These are phyloP conservation scores for Lycocerus yunnanus DNA, from an alignment of 2,888 invertebrate genomes.

Conservation along the genomic window DNA sequence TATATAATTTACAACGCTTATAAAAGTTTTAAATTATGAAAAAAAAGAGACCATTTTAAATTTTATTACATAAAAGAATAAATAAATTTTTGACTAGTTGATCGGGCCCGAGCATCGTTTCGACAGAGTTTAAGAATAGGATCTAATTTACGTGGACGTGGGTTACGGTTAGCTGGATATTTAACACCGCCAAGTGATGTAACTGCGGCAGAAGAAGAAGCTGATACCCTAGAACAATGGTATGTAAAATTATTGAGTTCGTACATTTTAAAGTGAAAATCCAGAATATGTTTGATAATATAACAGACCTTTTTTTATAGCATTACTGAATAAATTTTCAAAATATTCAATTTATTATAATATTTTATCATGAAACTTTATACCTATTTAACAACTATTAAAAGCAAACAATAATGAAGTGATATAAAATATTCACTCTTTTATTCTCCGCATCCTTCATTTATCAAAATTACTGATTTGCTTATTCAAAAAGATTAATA, in stretches of 20 bases:
- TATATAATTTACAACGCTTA: not conserved
- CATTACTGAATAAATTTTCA: not conserved
- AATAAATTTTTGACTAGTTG: slow-evolving; percentile 55
- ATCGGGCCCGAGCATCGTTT: slow-evolving; percentile 69
- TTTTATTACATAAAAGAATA: not conserved
- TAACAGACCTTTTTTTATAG: too few species aligned
- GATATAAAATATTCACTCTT: not conserved
- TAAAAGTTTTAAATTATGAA: not conserved
- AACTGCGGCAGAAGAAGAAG: slow-evolving; percentile 66
- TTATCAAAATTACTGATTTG: not conserved
- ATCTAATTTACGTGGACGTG: slow-evolving; percentile 58
- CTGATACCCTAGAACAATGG: slow-evolving; percentile 57
- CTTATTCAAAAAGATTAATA: not conserved
- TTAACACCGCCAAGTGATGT: slow-evolving; percentile 66
- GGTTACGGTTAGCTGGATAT: slow-evolving; percentile 61
- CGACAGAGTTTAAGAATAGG: slow-evolving; percentile 62
- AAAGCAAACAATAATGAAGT: not conserved
- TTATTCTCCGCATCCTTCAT: not conserved
- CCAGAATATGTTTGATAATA: not conserved
- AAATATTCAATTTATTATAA: not conserved
- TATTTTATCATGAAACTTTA: not conserved
- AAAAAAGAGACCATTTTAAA: not conserved
- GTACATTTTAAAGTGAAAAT: not conserved
- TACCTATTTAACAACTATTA: not conserved
- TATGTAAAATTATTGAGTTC: slow-evolving; percentile 35